Evolutionary conservation across 2,113 vertebrate species (phyloP).

Genomic region (Pluvialis apricaria): DNA sequence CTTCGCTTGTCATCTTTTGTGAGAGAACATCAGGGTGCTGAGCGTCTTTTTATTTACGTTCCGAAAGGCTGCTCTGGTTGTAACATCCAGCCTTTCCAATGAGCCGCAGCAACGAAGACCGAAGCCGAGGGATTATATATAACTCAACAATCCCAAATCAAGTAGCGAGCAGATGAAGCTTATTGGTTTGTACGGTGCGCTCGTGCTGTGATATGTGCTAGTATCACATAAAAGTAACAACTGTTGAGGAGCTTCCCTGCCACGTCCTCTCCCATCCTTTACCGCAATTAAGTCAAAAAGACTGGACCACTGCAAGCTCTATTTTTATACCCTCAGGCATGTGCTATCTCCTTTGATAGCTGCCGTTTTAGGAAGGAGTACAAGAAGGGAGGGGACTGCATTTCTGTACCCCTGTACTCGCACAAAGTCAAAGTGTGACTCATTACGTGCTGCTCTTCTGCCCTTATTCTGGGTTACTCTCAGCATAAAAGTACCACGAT

Average conservation of each 20-base stretch:
- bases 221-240: not conserved
- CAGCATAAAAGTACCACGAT: not conserved
- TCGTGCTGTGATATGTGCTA: constrained; percentile 2
- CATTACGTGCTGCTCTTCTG: not conserved
- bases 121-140: not conserved
- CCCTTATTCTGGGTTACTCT: not conserved
- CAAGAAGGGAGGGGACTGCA: not conserved
- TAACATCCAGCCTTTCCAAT: not conserved
- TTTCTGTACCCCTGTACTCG: not conserved
- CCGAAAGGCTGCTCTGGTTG: not conserved
- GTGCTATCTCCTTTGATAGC: not conserved
- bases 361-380: not conserved
- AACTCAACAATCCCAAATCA: not conserved
- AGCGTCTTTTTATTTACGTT: not conserved
- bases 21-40: not conserved
- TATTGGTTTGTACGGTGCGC: not conserved
- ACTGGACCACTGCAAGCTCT: not conserved
- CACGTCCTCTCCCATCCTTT: not conserved
- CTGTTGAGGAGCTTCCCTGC: constrained; percentile 16
- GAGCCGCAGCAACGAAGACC: not conserved
- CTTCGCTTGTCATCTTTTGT: not conserved
- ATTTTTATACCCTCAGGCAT: not conserved
- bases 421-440: not conserved
- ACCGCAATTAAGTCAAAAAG: constrained; percentile 23
- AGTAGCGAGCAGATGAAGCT: not conserved